phyloP scores from a whole-genome alignment of 2,113 vertebrate species.

The Alethe diademata region DNA sequence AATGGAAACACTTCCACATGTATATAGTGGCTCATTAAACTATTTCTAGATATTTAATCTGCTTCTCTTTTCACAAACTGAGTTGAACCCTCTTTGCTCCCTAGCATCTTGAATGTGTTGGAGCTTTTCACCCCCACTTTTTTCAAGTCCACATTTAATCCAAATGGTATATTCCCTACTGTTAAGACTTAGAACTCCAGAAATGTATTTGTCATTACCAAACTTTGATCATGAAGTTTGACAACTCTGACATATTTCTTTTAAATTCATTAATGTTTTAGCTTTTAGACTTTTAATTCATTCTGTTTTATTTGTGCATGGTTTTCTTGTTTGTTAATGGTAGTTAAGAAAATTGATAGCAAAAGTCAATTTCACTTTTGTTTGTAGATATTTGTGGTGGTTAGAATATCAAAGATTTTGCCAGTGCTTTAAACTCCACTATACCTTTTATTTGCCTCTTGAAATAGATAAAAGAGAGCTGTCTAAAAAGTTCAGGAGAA shows the following conservation, averaged over 20 bases:
- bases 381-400: background rate
- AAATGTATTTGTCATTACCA: background rate
- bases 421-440: background rate
- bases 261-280: background rate
- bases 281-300: background rate
- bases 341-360: background rate
- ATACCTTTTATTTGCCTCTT: background rate
- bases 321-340: background rate
- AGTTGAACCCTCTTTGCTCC: slow-evolving; percentile 57
- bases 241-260: background rate
- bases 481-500: background rate
- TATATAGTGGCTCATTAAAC: slow-evolving; percentile 29
- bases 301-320: background rate
- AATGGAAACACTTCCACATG: slow-evolving; percentile 59
- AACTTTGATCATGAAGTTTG: background rate
- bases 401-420: background rate
- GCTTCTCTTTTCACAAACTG: slow-evolving; percentile 27
- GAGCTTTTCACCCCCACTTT: background rate
- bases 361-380: background rate
- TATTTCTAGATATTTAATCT: slow-evolving; percentile 58
- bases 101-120: slow-evolving; percentile 55
- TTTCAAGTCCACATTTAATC: slow-evolving; percentile 28
- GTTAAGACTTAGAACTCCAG: background rate
- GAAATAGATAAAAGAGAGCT: background rate
- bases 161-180: background rate